These are phyloP conservation scores for Heliconius congener DNA, from an alignment of 1,140 invertebrate species.

Conservation along the genomic window DNA sequence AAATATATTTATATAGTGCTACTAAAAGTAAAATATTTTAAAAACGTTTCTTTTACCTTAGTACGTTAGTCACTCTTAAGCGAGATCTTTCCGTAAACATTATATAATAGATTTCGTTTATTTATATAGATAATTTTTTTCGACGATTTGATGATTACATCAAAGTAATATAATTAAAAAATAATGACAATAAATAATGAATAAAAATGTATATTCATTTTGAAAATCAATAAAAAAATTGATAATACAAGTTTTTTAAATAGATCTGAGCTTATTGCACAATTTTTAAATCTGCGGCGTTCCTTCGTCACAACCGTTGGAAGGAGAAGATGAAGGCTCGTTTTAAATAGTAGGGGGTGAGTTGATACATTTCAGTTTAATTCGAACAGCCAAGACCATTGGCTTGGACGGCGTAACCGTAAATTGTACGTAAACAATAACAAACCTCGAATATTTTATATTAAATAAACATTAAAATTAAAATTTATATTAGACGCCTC, in stretches of 20 bases:
- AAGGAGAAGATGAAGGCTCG: constrained; percentile 42
- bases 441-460: not conserved
- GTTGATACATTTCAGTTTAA: constrained; percentile 40
- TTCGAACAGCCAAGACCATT: constrained; percentile 35
- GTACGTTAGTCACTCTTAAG: no score
- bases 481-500: not conserved
- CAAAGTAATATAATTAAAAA: no score
- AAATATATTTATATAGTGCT: no score
- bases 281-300: constrained; percentile 35
- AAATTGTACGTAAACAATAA: constrained; percentile 39
- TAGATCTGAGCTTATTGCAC: constrained; percentile 16
- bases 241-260: constrained; percentile 8
- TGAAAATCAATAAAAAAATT: not conserved
- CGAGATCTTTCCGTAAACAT: no score
- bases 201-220: not conserved
- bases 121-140: no score
- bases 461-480: not conserved
- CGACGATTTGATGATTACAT: no score
- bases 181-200: no score
- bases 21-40: no score
- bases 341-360: constrained; percentile 49
- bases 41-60: no score
- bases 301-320: constrained; percentile 35
- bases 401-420: constrained; percentile 31
- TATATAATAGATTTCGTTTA: no score